These are phyloP conservation scores for Mastacembelus armatus DNA, from an alignment of 2,797 vertebrate genomes.

Conservation along the genomic window DNA sequence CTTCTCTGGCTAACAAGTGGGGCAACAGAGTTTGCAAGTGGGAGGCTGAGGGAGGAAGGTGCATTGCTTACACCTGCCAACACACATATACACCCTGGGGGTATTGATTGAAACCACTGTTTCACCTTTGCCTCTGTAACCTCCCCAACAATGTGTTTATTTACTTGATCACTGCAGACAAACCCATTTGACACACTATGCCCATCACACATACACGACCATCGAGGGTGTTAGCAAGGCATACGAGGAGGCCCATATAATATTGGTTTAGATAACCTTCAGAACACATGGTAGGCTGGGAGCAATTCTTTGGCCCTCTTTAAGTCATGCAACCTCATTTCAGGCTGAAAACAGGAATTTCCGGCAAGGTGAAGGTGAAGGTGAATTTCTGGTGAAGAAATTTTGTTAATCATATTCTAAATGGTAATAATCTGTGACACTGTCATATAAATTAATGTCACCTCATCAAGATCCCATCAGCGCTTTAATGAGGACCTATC, in stretches of 20 bases:
- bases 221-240: constrained; percentile 29
- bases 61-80: constrained; percentile 69
- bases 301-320: constrained; percentile 3
- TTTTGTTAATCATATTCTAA: too few relatives aligned
- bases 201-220: constrained; percentile 41
- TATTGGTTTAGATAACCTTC: constrained; percentile 41
- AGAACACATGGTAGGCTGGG: constrained; percentile 1
- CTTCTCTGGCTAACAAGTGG: constrained; percentile 76
- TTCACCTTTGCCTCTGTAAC: constrained; percentile 99
- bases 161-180: constrained; percentile 67
- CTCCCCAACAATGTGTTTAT: constrained; percentile 85
- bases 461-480: constrained; percentile 1
- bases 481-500: constrained; percentile 1
- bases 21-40: constrained; percentile 72
- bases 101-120: constrained; percentile 90
- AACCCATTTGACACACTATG: constrained; percentile 43
- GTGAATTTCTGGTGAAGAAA: too few relatives aligned
- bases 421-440: neutral
- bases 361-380: neutral
- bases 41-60: constrained; percentile 42
- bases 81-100: constrained; percentile 51
- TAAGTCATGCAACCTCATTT: constrained; percentile 17
- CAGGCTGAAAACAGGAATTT: neutral
- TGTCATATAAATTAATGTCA: constrained; percentile 15
- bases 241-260: constrained; percentile 7